Evolutionary conservation across 2,113 vertebrate species (phyloP).

Genomic region (Morphnarchus princeps): DNA sequence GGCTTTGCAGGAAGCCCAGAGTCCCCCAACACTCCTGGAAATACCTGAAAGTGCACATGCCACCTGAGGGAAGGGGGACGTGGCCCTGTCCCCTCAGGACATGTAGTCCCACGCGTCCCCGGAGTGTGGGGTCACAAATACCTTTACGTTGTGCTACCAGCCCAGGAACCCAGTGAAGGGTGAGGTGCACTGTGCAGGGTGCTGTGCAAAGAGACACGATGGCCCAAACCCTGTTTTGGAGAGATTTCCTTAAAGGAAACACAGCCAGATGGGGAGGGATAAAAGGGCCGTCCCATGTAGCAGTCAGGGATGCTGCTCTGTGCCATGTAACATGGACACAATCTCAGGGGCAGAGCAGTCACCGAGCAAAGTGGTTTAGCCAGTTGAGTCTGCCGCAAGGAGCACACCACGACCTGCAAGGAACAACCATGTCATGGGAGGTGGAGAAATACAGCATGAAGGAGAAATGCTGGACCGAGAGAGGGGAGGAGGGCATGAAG

Average conservation of each 20-base stretch:
- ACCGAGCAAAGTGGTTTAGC: neutral
- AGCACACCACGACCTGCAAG: neutral
- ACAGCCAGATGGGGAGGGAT: neutral
- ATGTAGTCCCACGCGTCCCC: accelerated
- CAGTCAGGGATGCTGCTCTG: neutral
- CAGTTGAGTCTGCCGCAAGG: neutral
- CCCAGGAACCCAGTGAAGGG: neutral
- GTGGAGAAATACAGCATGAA: neutral
- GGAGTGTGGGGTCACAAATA: neutral
- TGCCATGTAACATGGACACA: neutral
- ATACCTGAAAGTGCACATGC: neutral
- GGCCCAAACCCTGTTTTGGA: neutral
- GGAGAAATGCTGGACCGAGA: neutral
- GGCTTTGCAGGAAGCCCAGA: neutral
- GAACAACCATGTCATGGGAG: neutral
- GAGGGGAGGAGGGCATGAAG: neutral
- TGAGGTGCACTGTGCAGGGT: neutral
- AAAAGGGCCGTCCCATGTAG: neutral
- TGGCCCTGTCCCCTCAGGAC: neutral
- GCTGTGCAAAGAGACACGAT: neutral
- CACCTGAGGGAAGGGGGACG: neutral
- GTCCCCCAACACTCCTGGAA: neutral
- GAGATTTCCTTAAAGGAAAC: neutral
- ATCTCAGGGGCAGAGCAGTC: neutral
- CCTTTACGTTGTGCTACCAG: neutral